Base-by-base conservation (phyloP, 2,113 vertebrate genomes). In the Dryoscopus gambensis region DNA sequence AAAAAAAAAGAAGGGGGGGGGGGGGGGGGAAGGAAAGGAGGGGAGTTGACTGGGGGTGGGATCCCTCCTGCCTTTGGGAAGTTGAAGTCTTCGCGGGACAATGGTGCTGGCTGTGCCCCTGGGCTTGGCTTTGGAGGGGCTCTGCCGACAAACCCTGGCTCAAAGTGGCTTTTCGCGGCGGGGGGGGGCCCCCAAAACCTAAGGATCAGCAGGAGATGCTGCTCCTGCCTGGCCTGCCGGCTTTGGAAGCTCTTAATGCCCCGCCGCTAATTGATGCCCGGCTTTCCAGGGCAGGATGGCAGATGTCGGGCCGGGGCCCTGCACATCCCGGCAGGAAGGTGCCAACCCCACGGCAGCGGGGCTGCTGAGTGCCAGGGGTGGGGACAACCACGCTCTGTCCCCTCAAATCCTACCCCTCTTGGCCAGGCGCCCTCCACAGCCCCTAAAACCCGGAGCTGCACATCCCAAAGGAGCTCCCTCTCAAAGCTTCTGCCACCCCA, bases 401-500 rank as follows among this genome's bases (percentile, higher is more conserved):
- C 23, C 24, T 22, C 31, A 55, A 5, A 50, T 17, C 40, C 30
- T 15, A 6, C 19, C 13, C 9, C 7, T 30, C 27, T 19, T 4
- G 1, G 21, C 22, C 1, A 0, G 8, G 13, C 19, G 1, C 69
- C 9, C 49, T 47, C 27, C 50, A 22, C 39, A 11, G 3, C 4
- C 27, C 82, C 19, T 6, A 13, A 52, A 63, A 1, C 23, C 4
- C 14, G 1, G 31, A 21, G 64, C 37, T 9, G 11, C 35, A 2
- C 7, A 0, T n/a, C 44, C 35, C 42, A 10, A 57, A 7, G 37
- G 6, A 35, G 4, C 12, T 20, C 8, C 30, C 21, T 6, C 8
- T 24, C 35, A 7, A 37, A 65, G 37, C 7, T 69, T 81, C 35
- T 7, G 15, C 3, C 2, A 1, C n/a, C 50, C 55, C 15, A 18